A percentile compares a stretch with the other conserved stretches of the same genome.
Evolutionary conservation across 1,140 invertebrate species (phyloP).

Genomic region (Leptinotarsa texana): DNA sequence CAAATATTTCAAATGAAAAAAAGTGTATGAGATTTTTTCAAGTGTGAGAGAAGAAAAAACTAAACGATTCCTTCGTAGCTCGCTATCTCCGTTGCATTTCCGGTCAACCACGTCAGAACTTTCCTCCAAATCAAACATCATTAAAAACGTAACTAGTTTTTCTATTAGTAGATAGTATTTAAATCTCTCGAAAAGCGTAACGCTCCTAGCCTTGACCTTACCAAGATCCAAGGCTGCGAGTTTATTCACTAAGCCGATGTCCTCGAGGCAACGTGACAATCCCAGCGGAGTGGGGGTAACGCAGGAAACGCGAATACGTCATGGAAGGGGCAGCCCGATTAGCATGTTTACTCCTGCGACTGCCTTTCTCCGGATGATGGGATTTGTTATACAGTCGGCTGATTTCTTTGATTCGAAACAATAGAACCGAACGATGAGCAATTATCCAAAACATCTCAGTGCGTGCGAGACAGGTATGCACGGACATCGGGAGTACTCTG

Average conservation of each 20-base stretch:
- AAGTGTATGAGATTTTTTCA: no score
- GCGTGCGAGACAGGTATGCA: background rate
- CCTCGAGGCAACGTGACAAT: background rate
- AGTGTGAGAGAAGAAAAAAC: no score
- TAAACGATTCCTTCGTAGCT: no score
- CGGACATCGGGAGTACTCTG: background rate
- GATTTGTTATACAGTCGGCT: slow-evolving; percentile 23
- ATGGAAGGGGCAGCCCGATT: background rate
- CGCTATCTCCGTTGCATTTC: background rate
- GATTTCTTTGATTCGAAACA: slow-evolving; percentile 32
- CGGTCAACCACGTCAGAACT: background rate
- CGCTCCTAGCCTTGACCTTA: slow-evolving; percentile 29
- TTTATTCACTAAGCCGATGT: slow-evolving; percentile 38
- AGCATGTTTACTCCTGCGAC: background rate
- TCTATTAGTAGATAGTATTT: slow-evolving; percentile 6
- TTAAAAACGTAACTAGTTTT: slow-evolving; percentile 11
- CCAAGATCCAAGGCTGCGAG: slow-evolving; percentile 37
- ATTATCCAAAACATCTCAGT: background rate
- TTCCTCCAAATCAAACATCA: slow-evolving; percentile 17
- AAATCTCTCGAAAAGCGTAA: slow-evolving; percentile 30
- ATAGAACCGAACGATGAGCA: slow-evolving; percentile 21
- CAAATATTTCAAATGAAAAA: no score
- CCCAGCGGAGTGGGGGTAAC: background rate
- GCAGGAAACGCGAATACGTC: background rate
- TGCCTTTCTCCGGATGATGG: background rate